These are phyloP conservation scores for Ceratosolen solmsi DNA, from an alignment of 1,140 invertebrate genomes.

Conservation along the genomic window DNA sequence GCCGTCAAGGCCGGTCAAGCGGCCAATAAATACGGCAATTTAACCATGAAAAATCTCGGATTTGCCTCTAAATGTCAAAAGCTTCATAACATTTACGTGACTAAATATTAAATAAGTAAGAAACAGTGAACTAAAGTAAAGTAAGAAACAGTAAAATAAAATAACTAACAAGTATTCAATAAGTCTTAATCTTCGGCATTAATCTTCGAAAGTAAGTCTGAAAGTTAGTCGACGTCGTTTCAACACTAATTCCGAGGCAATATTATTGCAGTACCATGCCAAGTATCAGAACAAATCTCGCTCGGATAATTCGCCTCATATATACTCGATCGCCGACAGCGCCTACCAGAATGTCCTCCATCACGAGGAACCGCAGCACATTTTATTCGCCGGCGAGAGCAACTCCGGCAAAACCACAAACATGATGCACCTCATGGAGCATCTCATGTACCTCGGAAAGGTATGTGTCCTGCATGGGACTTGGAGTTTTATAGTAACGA, in stretches of 20 bases:
- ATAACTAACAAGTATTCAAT: too few relatives aligned
- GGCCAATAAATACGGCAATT: too few relatives aligned
- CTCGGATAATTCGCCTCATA: conserved; percentile 92
- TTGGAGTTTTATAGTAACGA: too few relatives aligned
- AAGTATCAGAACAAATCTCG: conserved; percentile 89
- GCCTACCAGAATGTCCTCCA: conserved; percentile 90
- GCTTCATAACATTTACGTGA: too few relatives aligned
- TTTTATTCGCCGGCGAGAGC: conserved; percentile 87
- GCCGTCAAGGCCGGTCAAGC: too few relatives aligned
- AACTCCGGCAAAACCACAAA: conserved; percentile 89
- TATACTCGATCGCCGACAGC: conserved; percentile 90
- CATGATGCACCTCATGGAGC: conserved; percentile 81
- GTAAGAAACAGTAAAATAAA: too few relatives aligned
- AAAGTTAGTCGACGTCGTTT: conserved; percentile 14
- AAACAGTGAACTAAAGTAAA: too few relatives aligned
- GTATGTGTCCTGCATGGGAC: conserved; percentile 57
- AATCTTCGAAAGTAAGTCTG: conserved; percentile 12
- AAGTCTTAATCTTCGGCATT: too few relatives aligned
- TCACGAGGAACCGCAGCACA: conserved; percentile 86
- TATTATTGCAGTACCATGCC: conserved; percentile 78
- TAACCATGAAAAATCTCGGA: too few relatives aligned
- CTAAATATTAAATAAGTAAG: too few relatives aligned
- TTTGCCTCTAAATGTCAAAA: too few relatives aligned
- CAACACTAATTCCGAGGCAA: conserved; percentile 11
- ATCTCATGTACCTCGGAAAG: conserved; percentile 83